A percentile compares a stretch with the other conserved stretches of the same genome.
Evolutionary conservation across 2,113 vertebrate genomes (phyloP).

Genomic region (Natator depressus): DNA sequence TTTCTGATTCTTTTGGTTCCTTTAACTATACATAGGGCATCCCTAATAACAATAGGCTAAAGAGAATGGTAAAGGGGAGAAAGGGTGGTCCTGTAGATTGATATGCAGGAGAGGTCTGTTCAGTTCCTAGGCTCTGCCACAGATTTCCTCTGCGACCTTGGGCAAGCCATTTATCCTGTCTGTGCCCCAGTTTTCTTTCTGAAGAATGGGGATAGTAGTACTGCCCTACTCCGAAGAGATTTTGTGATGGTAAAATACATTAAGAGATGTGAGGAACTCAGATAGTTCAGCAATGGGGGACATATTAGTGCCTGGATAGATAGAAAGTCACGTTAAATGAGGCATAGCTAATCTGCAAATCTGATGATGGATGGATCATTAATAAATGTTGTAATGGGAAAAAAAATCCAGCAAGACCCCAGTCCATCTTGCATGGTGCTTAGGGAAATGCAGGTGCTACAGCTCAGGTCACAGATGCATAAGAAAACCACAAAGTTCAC

Average conservation of each 20-base stretch:
- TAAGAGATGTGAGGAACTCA: background rate
- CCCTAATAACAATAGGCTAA: no score
- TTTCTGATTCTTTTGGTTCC: background rate
- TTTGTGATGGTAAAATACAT: background rate
- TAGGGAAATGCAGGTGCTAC: background rate
- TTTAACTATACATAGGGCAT: no score
- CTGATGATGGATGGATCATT: slow-evolving; percentile 3
- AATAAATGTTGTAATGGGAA: background rate
- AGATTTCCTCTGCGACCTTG: no score
- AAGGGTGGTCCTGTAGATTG: rapidly evolving
- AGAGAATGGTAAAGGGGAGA: no score
- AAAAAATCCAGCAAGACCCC: background rate
- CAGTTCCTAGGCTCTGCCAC: no score
- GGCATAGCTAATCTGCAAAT: background rate
- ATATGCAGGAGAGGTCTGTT: background rate
- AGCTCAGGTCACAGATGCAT: background rate
- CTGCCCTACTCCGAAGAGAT: background rate
- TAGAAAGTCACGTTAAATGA: background rate
- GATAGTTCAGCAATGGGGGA: background rate
- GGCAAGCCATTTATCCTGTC: no score
- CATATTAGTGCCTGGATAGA: background rate
- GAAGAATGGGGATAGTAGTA: background rate
- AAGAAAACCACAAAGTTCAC: slow-evolving; percentile 1
- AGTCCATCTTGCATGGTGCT: background rate
- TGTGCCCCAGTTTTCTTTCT: background rate